Evolutionary conservation across 2,113 vertebrate species (phyloP).

Genomic region (Budorcas taxicolor): DNA sequence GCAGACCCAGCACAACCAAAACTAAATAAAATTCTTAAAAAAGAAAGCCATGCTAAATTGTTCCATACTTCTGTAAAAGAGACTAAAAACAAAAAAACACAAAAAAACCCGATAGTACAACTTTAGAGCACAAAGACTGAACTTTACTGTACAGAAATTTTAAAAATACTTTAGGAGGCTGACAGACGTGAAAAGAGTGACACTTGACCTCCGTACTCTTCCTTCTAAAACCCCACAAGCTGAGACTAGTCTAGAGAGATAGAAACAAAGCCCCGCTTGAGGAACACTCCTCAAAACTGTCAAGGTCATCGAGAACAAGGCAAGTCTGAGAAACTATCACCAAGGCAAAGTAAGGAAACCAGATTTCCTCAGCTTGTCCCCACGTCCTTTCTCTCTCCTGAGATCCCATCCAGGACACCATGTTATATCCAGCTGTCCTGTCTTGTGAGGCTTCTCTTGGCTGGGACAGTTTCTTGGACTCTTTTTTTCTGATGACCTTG

Average conservation of each 20-base stretch:
- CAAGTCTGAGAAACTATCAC: background rate
- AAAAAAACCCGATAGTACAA: background rate
- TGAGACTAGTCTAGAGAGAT: background rate
- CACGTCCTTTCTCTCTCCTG: background rate
- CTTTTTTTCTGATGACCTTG: background rate
- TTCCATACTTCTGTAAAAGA: background rate
- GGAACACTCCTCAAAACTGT: background rate
- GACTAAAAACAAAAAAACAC: background rate
- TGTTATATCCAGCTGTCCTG: background rate
- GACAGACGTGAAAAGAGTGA: background rate
- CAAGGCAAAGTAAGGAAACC: background rate
- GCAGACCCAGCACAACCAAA: background rate
- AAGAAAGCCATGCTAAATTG: background rate
- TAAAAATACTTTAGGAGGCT: background rate
- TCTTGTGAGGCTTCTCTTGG: background rate
- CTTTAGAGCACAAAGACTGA: background rate
- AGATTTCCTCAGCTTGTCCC: background rate
- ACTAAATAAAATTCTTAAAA: background rate
- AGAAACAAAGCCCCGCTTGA: background rate
- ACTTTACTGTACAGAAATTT: background rate
- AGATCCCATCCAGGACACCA: background rate
- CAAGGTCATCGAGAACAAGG: background rate
- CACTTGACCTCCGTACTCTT: background rate
- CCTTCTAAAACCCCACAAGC: background rate
- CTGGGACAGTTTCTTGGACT: background rate